Evolutionary conservation across 2,797 vertebrate species (phyloP), one percentile per base, ranked within the genome.

Genomic region (Ctenosaura bakeri): DNA sequence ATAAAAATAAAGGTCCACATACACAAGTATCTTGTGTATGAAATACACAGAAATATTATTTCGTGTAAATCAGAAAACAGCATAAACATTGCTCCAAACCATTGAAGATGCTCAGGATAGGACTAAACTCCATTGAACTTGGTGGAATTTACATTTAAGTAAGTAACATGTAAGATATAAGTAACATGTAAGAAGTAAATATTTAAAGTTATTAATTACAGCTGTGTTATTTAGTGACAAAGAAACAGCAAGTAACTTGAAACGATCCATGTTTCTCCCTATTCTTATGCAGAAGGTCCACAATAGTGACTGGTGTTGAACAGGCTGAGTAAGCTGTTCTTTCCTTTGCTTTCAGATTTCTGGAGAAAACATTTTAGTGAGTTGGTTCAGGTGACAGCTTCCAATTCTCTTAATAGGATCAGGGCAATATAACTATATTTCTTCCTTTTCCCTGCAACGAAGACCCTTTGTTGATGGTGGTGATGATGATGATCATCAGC

Each of bases 1-100:
- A 9, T 81, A 85, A 92, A 93, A 90, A 92, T 92, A 78, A 91
- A 92, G 86, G 90, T 90, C 69, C 83, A 42, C 69, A 88, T 16
- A 56, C 89, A 62, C 32, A 88, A 77, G 46, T 84, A 29, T 86
- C 83, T 6, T 14, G 3, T 85, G 6, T 91, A 54, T 90, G 91
- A 93, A 92, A 91, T 94, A 91, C 90, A 42, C 18, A 82, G 26
- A 82, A 69, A 38, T 38, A 42, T 35, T 16, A 29, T 73, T 88
- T 69, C 73, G 29, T 82, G 29, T 71, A 82, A 29, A 79, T 35
- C 16, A 46, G 77, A 73, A 82, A 24, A 66, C n/a, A 20, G 56
- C 35, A 22, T 86, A 42, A 86, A 42, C 56, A 85, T 73, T 73
- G 52, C 52, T n/a, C 84, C 52, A 32, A 38, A 26, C 22, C 69